Percentiles rank a stretch among this genome's conserved stretches.
phyloP scores from a whole-genome alignment of 2,797 vertebrate genomes.

The Neosalanx taihuensis region DNA sequence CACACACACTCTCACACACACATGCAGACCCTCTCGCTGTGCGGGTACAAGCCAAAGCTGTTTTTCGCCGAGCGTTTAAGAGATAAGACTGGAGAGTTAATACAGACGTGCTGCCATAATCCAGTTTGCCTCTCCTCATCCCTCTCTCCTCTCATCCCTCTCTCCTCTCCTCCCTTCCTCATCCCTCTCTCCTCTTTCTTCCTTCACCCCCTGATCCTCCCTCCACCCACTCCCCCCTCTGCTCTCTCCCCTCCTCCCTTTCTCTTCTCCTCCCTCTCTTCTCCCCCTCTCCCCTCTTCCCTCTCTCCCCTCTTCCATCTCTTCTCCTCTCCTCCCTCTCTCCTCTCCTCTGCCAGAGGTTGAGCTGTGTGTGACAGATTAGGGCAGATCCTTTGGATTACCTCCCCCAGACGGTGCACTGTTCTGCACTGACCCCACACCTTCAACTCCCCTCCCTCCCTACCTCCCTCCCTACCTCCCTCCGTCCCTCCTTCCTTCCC shows the following conservation, averaged over 20 bases:
- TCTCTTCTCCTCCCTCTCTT: not conserved
- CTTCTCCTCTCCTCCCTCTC: too few species aligned
- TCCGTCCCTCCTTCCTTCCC: not conserved
- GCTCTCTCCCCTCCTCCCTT: not conserved
- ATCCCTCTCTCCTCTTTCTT: not conserved
- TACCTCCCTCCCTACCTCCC: not conserved
- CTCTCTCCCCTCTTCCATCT: not conserved
- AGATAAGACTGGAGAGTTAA: constrained; percentile 75
- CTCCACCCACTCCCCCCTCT: not conserved
- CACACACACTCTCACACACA: constrained; percentile 13
- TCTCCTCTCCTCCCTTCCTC: constrained; percentile 15
- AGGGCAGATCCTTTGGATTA: constrained; percentile 78
- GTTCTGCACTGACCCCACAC: constrained; percentile 64
- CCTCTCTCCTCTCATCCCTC: constrained; percentile 43
- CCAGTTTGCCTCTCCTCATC: constrained; percentile 50
- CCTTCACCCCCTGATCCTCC: not conserved
- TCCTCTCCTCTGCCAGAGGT: constrained; percentile 54
- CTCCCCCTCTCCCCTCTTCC: not conserved
- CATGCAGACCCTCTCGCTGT: constrained; percentile 17
- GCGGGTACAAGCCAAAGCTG: constrained; percentile 64
- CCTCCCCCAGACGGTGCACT: constrained; percentile 64
- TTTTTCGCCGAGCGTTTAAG: constrained; percentile 71
- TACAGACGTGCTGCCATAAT: constrained; percentile 73
- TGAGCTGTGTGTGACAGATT: constrained; percentile 81
- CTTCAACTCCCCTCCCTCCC: not conserved